These are phyloP conservation scores for Bufo bufo DNA, from an alignment of 2,113 vertebrate genomes.

Conservation along the genomic window DNA sequence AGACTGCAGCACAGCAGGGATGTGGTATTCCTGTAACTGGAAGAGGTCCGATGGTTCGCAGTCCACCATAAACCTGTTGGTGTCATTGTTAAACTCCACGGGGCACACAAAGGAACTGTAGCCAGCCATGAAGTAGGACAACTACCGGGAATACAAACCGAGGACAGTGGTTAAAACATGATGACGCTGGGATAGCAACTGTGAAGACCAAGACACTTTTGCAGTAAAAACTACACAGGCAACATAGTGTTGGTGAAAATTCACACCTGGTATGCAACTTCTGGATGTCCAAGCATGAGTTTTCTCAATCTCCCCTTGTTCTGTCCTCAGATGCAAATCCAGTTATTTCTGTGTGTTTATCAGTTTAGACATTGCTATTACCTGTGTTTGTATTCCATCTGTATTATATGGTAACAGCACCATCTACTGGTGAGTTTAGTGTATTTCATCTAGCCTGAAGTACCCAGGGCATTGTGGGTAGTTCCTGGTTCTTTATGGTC, in stretches of 20 bases:
- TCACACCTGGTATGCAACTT: neutral
- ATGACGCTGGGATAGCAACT: neutral
- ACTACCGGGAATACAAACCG: conserved; percentile 68
- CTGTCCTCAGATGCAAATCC: too few relatives aligned
- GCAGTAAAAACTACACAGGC: neutral
- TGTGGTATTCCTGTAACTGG: conserved; percentile 89
- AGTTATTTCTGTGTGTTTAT: too few relatives aligned
- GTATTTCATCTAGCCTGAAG: too few relatives aligned
- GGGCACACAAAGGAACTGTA: conserved; percentile 95
- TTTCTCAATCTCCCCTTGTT: too few relatives aligned
- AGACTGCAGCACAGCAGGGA: conserved; percentile 84
- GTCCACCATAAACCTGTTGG: conserved; percentile 96
- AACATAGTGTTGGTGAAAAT: neutral
- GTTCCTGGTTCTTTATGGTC: too few relatives aligned
- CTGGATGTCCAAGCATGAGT: neutral
- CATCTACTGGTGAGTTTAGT: too few relatives aligned
- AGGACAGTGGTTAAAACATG: neutral
- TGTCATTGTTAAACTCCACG: conserved; percentile 96
- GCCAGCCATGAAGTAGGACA: conserved; percentile 95
- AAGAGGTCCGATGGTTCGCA: conserved; percentile 92
- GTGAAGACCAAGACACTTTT: neutral
- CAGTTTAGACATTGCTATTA: too few relatives aligned
- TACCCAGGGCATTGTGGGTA: too few relatives aligned
- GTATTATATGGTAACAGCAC: too few relatives aligned
- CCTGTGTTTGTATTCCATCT: too few relatives aligned